Evolutionary conservation across 2,888 invertebrate species (phyloP).

Genomic region (Endomychus coccineus): DNA sequence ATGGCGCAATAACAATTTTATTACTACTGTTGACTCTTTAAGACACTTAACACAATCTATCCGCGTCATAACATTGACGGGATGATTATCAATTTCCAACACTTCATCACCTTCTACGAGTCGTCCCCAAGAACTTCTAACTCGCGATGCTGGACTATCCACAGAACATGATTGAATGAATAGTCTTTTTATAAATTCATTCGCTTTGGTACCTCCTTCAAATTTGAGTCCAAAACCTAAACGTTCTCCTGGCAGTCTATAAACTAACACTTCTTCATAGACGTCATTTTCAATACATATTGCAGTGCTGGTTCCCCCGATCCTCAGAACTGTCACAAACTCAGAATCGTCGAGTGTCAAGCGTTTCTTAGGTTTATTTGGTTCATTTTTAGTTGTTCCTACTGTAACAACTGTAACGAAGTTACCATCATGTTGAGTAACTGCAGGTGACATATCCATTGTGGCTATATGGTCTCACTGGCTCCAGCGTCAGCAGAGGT

Average conservation of each 20-base stretch:
- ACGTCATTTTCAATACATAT: constrained; percentile 46
- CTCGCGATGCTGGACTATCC: constrained; percentile 82
- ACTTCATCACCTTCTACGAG: constrained; percentile 86
- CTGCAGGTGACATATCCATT: neutral
- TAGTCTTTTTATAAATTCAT: constrained; percentile 71
- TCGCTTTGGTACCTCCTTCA: constrained; percentile 79
- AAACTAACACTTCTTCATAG: constrained; percentile 70
- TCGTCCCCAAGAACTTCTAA: constrained; percentile 73
- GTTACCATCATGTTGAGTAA: constrained; percentile 24
- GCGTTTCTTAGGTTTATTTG: constrained; percentile 33
- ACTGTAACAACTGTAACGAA: constrained; percentile 58
- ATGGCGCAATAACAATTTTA: constrained; percentile 67
- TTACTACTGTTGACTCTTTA: constrained; percentile 78
- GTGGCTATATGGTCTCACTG: no score
- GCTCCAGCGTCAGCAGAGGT: no score
- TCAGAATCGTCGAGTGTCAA: constrained; percentile 25
- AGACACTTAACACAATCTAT: constrained; percentile 79
- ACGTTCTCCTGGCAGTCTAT: constrained; percentile 80
- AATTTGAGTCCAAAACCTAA: constrained; percentile 88
- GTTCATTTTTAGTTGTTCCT: constrained; percentile 42
- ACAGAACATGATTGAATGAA: constrained; percentile 84
- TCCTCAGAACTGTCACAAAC: constrained; percentile 56
- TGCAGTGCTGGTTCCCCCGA: constrained; percentile 43
- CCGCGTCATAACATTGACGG: constrained; percentile 72
- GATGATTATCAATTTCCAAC: constrained; percentile 73